Conservation (phyloP, 2,113 vertebrate species). For the Cyanoramphus novaezelandiae region DNA sequence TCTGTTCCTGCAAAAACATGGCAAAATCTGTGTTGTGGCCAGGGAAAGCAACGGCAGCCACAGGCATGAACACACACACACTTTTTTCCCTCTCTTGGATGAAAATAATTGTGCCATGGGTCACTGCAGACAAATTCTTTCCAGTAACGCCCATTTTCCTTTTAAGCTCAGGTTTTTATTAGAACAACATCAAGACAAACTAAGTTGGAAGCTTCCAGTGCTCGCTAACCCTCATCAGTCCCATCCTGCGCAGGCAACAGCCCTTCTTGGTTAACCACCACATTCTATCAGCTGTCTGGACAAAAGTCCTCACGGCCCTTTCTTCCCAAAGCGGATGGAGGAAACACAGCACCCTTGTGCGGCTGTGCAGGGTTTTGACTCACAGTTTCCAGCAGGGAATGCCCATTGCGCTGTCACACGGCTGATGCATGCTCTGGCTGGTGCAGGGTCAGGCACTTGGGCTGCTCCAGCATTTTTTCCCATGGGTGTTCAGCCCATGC, state of each 20-base stretch:
- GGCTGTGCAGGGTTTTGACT: background rate
- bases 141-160: background rate
- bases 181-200: background rate
- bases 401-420: rapidly evolving
- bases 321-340: background rate
- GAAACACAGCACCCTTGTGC: background rate
- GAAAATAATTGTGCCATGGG: background rate
- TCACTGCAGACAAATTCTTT: background rate
- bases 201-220: background rate
- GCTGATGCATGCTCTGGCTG: rapidly evolving
- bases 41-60: background rate
- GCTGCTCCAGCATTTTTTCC: conserved; percentile 1
- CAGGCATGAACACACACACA: background rate
- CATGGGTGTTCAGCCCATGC: background rate
- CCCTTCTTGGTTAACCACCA: background rate
- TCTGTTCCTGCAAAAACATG: background rate
- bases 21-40: rapidly evolving
- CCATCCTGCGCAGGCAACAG: background rate
- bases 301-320: background rate
- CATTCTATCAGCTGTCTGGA: background rate
- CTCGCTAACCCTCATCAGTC: rapidly evolving
- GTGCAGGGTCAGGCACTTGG: background rate
- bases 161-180: background rate
- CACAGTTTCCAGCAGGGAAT: background rate
- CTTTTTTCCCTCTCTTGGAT: background rate